Percentiles rank a stretch among this genome's conserved stretches.
Conservation (phyloP, 2,888 invertebrate species). For the Oscheius sp. region DNA sequence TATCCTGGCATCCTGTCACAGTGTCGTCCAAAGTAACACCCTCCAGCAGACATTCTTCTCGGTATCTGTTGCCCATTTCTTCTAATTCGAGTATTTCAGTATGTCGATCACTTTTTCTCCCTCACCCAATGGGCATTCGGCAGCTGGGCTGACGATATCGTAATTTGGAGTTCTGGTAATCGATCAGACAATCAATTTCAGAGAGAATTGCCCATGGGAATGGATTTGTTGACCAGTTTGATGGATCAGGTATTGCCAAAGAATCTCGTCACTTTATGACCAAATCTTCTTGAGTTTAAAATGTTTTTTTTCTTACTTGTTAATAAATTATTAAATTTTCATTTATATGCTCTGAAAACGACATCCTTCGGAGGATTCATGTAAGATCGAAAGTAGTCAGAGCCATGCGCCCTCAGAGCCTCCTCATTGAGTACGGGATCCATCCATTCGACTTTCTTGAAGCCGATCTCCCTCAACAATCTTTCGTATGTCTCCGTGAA, state of each 20-base stretch:
- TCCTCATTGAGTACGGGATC: slow-evolving; percentile 7
- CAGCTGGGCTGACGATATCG: slow-evolving; percentile 24
- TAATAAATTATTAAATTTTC: slow-evolving; percentile 17
- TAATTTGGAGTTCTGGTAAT: slow-evolving; percentile 11
- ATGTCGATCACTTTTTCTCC: slow-evolving; percentile 39
- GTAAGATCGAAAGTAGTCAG: slow-evolving; percentile 21
- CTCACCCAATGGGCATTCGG: slow-evolving; percentile 40
- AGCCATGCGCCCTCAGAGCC: slow-evolving; percentile 1
- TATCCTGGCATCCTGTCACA: slow-evolving; percentile 67
- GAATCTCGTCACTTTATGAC: slow-evolving; percentile 41
- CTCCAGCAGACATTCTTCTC: slow-evolving; percentile 56
- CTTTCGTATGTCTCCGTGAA: slow-evolving; percentile 29
- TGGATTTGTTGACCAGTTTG: slow-evolving; percentile 40
- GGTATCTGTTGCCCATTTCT: too few species aligned
- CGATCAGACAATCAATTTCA: slow-evolving; percentile 10
- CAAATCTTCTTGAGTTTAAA: not conserved
- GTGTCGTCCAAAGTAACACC: slow-evolving; percentile 50
- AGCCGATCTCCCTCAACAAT: slow-evolving; percentile 19
- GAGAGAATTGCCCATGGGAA: slow-evolving; percentile 47
- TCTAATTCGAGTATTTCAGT: slow-evolving; percentile 27
- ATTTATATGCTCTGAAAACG: slow-evolving; percentile 28
- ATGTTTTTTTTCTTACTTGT: slow-evolving; percentile 15
- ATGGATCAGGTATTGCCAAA: slow-evolving; percentile 51
- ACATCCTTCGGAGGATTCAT: slow-evolving; percentile 36
- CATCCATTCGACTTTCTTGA: slow-evolving; percentile 29